A percentile compares a stretch with the other conserved stretches of the same genome.
These are phyloP conservation scores for Hippocampus kuda DNA, from an alignment of 2,797 vertebrate genomes.

Conservation along the genomic window DNA sequence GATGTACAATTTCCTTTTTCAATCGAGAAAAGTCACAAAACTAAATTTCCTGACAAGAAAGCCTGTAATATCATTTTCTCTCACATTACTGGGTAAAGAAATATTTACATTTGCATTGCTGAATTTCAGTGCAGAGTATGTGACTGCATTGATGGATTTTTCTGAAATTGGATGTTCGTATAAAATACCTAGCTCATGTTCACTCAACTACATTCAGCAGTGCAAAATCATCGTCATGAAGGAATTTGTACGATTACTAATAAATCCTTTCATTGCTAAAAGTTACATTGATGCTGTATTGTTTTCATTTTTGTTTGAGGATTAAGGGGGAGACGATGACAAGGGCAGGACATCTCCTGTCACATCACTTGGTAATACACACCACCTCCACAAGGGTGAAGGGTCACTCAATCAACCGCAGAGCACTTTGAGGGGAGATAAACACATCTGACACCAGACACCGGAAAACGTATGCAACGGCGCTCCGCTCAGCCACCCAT, in stretches of 20 bases:
- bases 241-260: not conserved
- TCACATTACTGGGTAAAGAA: not conserved
- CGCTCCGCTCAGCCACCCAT: conserved; percentile 53
- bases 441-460: conserved; percentile 54
- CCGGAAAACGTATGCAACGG: conserved; percentile 30
- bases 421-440: conserved; percentile 42
- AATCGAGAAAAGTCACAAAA: not conserved
- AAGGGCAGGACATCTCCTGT: conserved; percentile 24
- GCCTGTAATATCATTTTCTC: not conserved
- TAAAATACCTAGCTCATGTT: not conserved
- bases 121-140: not conserved
- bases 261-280: not conserved
- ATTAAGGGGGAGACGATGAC: conserved; percentile 21
- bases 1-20: not conserved
- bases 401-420: conserved; percentile 49
- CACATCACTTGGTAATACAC: conserved; percentile 36
- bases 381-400: conserved; percentile 40
- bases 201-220: not conserved
- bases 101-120: not conserved
- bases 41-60: not conserved
- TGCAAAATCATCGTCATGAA: not conserved
- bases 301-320: conserved; percentile 3
- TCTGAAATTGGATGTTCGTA: not conserved
- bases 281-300: not conserved
- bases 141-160: not conserved